These are phyloP conservation scores for Trimorus sp. DNA, from an alignment of 2,888 invertebrate genomes.

Conservation along the genomic window DNA sequence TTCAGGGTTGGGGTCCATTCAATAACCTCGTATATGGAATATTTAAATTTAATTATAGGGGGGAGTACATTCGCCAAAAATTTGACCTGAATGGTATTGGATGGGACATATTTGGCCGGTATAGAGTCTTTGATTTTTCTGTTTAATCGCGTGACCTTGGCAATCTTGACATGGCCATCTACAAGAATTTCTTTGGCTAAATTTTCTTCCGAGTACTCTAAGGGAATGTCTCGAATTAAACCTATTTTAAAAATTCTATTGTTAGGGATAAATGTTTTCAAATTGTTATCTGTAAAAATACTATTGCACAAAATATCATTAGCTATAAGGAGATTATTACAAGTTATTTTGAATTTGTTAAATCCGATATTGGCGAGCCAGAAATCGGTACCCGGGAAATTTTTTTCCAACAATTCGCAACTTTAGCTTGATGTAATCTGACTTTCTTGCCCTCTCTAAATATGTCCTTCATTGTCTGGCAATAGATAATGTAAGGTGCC, in stretches of 20 bases:
- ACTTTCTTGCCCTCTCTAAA: background rate
- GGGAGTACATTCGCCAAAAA: background rate
- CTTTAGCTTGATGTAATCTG: background rate
- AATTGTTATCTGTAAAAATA: conserved; percentile 6
- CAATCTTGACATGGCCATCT: background rate
- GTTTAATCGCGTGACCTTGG: background rate
- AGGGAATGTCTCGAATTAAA: conserved; percentile 10
- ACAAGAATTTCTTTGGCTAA: background rate
- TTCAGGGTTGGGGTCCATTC: background rate
- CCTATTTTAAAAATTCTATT: conserved; percentile 8
- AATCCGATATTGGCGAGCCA: conserved; percentile 8
- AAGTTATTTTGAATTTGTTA: conserved; percentile 24
- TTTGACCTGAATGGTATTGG: conserved; percentile 5
- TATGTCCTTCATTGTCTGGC: background rate
- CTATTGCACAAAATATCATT: background rate
- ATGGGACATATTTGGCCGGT: background rate
- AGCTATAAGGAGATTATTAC: conserved; percentile 5
- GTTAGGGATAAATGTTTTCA: conserved; percentile 2
- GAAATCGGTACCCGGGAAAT: background rate
- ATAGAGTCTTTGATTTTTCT: background rate
- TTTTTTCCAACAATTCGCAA: background rate
- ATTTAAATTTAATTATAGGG: conserved; percentile 7
- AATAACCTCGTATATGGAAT: background rate
- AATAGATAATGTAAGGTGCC: conserved; percentile 8
- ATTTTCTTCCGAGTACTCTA: background rate